Percentiles rank a stretch among this genome's conserved stretches.
phyloP scores from a whole-genome alignment of 2,888 invertebrate genomes.

The Spatulosminthurus flaviceps region DNA sequence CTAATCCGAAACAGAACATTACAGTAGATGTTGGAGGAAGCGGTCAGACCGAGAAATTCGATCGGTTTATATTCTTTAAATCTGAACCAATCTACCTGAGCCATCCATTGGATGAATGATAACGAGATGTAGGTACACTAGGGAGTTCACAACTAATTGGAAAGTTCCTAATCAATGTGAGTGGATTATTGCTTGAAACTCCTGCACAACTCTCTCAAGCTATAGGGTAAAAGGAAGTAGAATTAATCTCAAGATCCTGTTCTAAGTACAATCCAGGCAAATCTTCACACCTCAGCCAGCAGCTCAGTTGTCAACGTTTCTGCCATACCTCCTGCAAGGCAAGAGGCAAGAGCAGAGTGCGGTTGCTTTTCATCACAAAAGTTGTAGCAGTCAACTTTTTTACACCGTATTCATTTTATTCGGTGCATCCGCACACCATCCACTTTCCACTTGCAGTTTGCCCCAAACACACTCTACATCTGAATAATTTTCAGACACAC shows the following conservation, averaged over 20 bases:
- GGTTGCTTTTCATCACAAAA: neutral
- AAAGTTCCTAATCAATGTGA: slow-evolving; percentile 42
- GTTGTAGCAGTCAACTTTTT: neutral
- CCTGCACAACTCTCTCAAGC: neutral
- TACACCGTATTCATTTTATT: no score
- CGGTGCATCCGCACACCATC: no score
- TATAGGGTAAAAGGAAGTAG: slow-evolving; percentile 3
- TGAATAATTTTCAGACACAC: no score
- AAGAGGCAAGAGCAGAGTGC: neutral
- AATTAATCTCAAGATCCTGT: slow-evolving; percentile 30
- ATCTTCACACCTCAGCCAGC: slow-evolving; percentile 22
- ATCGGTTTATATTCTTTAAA: neutral
- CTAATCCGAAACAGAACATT: no score
- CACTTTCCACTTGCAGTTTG: neutral
- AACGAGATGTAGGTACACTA: neutral
- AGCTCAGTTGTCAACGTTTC: neutral
- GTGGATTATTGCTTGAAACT: slow-evolving; percentile 29
- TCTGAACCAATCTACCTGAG: neutral
- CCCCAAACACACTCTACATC: neutral
- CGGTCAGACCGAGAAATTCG: neutral
- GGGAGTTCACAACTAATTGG: slow-evolving; percentile 22
- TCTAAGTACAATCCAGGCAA: neutral
- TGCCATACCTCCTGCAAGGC: no score
- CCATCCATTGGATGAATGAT: neutral
- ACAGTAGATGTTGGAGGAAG: neutral